Evolutionary conservation across 1,140 invertebrate genomes (phyloP).

Genomic region (Drosophila rufa): DNA sequence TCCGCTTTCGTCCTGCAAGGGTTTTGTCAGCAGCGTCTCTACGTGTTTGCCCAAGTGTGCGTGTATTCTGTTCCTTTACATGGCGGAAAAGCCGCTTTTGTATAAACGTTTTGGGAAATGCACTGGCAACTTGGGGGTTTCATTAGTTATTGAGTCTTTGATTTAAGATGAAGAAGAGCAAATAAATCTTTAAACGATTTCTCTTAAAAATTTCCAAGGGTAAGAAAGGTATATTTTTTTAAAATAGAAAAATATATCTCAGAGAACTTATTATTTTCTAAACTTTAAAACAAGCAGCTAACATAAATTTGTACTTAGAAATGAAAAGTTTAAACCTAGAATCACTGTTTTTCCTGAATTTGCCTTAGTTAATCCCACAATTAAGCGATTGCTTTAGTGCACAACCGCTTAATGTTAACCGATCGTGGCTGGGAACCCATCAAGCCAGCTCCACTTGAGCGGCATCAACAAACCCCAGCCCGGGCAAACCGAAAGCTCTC

Average conservation of each 20-base stretch:
- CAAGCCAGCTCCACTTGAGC: slow-evolving; percentile 28
- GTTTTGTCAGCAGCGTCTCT: slow-evolving; percentile 4
- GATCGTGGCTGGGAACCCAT: slow-evolving; percentile 33
- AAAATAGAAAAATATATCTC: too few species aligned
- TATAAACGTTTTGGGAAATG: slow-evolving; percentile 47
- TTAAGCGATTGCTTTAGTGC: slow-evolving; percentile 13
- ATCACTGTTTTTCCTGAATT: background rate
- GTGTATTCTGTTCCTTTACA: slow-evolving; percentile 36
- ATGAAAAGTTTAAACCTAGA: too few species aligned
- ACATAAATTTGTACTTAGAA: background rate
- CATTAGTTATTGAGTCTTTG: too few species aligned
- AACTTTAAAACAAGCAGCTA: too few species aligned
- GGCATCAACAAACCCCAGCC: slow-evolving; percentile 14
- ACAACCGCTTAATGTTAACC: slow-evolving; percentile 28
- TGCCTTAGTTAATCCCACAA: slow-evolving; percentile 11
- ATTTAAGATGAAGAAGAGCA: too few species aligned
- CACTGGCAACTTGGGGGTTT: slow-evolving; percentile 4
- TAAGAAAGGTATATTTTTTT: too few species aligned
- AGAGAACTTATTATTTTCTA: too few species aligned
- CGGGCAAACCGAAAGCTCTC: slow-evolving; percentile 27
- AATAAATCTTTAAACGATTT: too few species aligned
- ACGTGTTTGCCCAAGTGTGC: slow-evolving; percentile 37
- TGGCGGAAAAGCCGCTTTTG: slow-evolving; percentile 48
- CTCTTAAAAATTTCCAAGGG: too few species aligned
- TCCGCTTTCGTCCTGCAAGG: slow-evolving; percentile 50